Base-by-base conservation (phyloP, 2,888 invertebrate genomes). In the Parthenolecanium corni region DNA sequence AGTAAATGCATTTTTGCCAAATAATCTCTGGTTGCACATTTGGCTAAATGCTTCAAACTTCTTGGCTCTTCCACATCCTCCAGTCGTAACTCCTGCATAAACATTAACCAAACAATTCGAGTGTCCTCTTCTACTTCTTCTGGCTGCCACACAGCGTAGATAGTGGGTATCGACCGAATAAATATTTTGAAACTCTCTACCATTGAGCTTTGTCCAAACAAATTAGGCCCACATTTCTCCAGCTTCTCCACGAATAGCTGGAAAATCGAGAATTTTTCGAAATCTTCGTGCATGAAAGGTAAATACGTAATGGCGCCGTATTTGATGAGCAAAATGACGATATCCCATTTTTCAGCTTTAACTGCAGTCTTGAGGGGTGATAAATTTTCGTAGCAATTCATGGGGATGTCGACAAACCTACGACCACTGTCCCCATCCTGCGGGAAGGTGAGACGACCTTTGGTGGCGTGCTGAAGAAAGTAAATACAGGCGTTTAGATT, bases 341-440 rank as follows among this genome's bases (percentile, higher is more conserved):
- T 82, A 71, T 89, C 88, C 3, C 87, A 82, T 11, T 84, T 76
- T 49, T 83, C 84, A 70, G 86, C 79, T 72, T 87, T 86, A 66
- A 86, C 76, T 0, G 85, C 84, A 1, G 89, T 83, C 70, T 85
- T 80, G 1, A 86, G 74, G 1, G 88, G 86, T 0, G 85, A 79
- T 4, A 84, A 79, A 68, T 78, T 80, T 0, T 88, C 87, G 70
- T 89, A 89, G 64, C 86, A 86, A 71, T 86, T 86, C 73, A 90
- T 81, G 12, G 89, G 87, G 2, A 89, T 81, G 71, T 90, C 89
- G 66, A 88, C 82, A 70, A 88, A 85, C 47, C 83, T 76, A 71
- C 20, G 70, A 69, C 69, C 73, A 72, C 40, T 73, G n/a, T 31
- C 5, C n/a, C 64, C 65, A 9, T 62, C 25, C 12, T 61, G 47